Evolutionary conservation across 2,797 vertebrate genomes (phyloP), one percentile per base, ranked within the genome.

Genomic region (Saxicola maurus): DNA sequence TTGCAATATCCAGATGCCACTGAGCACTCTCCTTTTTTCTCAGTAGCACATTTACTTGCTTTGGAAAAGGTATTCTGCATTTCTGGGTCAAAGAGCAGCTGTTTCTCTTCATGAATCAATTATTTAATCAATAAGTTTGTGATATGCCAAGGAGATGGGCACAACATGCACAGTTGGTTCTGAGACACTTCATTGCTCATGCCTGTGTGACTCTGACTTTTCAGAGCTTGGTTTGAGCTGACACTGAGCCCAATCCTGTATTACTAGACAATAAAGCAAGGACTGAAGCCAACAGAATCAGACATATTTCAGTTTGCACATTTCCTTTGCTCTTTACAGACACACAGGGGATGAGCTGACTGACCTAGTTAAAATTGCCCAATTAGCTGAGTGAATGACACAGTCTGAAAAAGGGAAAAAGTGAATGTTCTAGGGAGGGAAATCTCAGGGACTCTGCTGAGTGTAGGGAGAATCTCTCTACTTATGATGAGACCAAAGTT

Each of bases 361-460:
- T 43, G 79, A 84, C 68, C 89, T 30, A 61, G 57, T 87, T 88
- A 67, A 67, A 90, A 40, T 45, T 61, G 65, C 49, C 68, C 89
- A 87, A 68, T 91, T 92, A 89, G 42, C 79, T 60, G 75, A 82
- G 46, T 33, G 65, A 89, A 57, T 57, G 76, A 57, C 64, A 88
- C 10, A 2, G 8, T 12, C 38, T 46, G 68, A 86, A 62, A 42
- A 52, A 67, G 27, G 10, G 53, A 67, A 60, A 42, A 68, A 45
- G 40, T 60, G 27, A 67, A 35, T 49, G 25, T 17, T 42, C 17
- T 35, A 13, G 20, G 45, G 65, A 89, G 37, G 24, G 16, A 77
- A 67, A 31, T 46, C 23, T 23, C 67, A 64, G 56, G 40, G 42
- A 42, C 42, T 78, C 42, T 81, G 27, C 45, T 56, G 31, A 46